Percentiles rank a stretch among this genome's conserved stretches.
Conservation (phyloP, 2,888 invertebrate species). For the Odontomyia ornata region DNA sequence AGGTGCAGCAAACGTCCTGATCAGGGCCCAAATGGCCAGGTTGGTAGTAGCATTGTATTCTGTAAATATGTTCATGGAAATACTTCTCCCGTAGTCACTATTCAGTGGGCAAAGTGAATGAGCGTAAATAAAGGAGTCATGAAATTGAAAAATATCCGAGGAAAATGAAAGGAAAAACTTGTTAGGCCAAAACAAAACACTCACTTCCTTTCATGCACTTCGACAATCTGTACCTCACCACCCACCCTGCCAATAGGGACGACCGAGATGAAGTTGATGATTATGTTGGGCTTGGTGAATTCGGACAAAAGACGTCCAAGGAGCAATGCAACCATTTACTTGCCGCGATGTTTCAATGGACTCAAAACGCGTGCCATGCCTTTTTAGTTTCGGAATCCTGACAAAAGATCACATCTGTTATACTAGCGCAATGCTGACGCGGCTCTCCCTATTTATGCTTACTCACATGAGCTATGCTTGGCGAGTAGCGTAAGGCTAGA, state of each 20-base stretch:
- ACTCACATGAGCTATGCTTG: not conserved
- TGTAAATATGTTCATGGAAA: not conserved
- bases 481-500: not conserved
- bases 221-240: not conserved
- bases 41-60: not conserved
- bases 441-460: constrained; percentile 10
- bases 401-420: constrained; percentile 49
- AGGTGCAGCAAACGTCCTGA: constrained; percentile 7
- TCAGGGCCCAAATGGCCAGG: constrained; percentile 8
- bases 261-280: not conserved
- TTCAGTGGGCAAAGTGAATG: constrained; percentile 6
- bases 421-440: constrained; percentile 26
- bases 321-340: not conserved
- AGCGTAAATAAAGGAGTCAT: constrained; percentile 24
- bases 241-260: not conserved
- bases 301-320: constrained; percentile 32
- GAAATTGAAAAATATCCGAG: constrained; percentile 26
- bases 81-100: not conserved
- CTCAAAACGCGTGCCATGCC: constrained; percentile 44
- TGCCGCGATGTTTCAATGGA: constrained; percentile 1
- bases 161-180: constrained; percentile 37
- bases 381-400: constrained; percentile 36
- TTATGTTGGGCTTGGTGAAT: constrained; percentile 36
- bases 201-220: not conserved
- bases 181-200: constrained; percentile 39